Base-by-base conservation (phyloP, 1,140 invertebrate species). In the Drosophila melanica region DNA sequence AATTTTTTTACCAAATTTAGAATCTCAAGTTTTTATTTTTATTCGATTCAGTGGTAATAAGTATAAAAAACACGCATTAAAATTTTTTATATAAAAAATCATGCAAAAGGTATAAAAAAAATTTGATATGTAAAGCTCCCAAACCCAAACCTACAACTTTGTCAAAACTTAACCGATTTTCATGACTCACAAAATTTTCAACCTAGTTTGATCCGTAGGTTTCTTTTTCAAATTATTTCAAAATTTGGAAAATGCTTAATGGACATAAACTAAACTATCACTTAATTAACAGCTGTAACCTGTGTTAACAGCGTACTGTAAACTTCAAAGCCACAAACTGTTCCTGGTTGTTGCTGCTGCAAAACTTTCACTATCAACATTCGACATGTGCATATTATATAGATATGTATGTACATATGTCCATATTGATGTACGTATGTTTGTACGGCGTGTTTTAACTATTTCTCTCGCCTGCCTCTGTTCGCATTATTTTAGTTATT, bases 361-460 rank as follows among this genome's bases (percentile, higher is more conserved):
- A 42, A 64, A 77, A 87, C 82, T 87, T 87, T 87, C 82, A 87
- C 82, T 86, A 81, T 87, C 79, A 73, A 39, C 62, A 66, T 70
- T 65, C 64, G 60, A 44, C 58, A 81, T 64, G 65, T 73, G 68
- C 47, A 62, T 12, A 58, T 47, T 23, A 51, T n/a, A 60, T 37
- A 27, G 2, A 23, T 3, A 23, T 10, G 55, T 9, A 8, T 1
- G 6, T 3, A 23, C 11, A 62, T 9, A 8, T 1, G 6, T 33
- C 0, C 30, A 33, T 33, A 8, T 33, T 8, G 30, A 33, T 51
- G 23, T 16, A 37, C 10, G 16, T 4, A 18, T 41, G 35, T 37
- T 4, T 39, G 30, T 63, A 79, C 58, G 69, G n/a, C 18, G 18
- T 18, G 16, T 16, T 57, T 35, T 16, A 20, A 18, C 44, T 33